phyloP scores from a whole-genome alignment of 53 echinoderm and acorn worm genomes.

The Astropecten irregularis region DNA sequence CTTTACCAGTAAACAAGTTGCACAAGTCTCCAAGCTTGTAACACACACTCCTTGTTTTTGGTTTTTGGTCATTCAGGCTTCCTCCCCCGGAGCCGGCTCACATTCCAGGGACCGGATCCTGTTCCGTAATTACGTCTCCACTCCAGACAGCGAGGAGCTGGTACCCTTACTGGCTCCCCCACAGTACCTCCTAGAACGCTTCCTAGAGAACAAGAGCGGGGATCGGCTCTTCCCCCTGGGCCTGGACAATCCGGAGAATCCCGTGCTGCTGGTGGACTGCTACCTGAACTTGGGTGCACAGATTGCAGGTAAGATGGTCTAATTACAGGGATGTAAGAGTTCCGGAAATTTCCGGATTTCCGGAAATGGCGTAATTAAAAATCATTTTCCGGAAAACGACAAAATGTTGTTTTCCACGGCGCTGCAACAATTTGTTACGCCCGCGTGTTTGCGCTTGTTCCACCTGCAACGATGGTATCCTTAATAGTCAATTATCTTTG shows the following conservation, averaged over 20 bases:
- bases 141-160: slow-evolving; percentile 88
- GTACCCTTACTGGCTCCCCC: slow-evolving; percentile 75
- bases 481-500: too few relatives aligned
- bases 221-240: slow-evolving; percentile 76
- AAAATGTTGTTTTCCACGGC: too few relatives aligned
- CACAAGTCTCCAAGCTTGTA: too few relatives aligned
- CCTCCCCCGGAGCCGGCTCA: not conserved
- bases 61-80: not conserved
- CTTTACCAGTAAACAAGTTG: too few relatives aligned
- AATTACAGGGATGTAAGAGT: too few relatives aligned
- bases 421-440: too few relatives aligned
- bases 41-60: too few relatives aligned
- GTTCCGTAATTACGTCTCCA: slow-evolving; percentile 67
- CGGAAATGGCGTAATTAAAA: too few relatives aligned
- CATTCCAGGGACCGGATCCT: slow-evolving; percentile 36
- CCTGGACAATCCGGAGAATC: slow-evolving; percentile 63
- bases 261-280: slow-evolving; percentile 82
- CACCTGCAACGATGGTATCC: too few relatives aligned
- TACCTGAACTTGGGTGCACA: slow-evolving; percentile 81
- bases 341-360: too few relatives aligned
- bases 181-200: slow-evolving; percentile 90
- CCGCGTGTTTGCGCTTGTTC: too few relatives aligned
- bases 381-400: too few relatives aligned
- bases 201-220: slow-evolving; percentile 70
- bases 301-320: slow-evolving; percentile 75